Percentiles rank a stretch among this genome's conserved stretches.
phyloP scores from a whole-genome alignment of 2,113 vertebrate species.

The Pyrgilauda ruficollis region DNA sequence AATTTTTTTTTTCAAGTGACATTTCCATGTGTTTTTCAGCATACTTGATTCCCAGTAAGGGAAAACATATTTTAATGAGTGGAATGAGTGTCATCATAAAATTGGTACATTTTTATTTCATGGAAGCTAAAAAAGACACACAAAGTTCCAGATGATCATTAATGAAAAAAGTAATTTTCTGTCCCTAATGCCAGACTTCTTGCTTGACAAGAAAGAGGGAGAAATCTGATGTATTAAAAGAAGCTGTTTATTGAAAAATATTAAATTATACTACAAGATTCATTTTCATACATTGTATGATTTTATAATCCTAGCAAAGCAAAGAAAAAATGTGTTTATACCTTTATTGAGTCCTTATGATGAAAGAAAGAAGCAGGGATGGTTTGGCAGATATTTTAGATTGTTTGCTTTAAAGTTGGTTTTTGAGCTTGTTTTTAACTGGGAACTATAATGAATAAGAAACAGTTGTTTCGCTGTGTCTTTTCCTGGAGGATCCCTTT shows the following conservation, averaged over 20 bases:
- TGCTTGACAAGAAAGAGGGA: neutral
- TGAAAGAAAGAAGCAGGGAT: neutral
- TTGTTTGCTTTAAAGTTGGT: neutral
- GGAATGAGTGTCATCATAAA: neutral
- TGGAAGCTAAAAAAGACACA: neutral
- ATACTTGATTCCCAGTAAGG: neutral
- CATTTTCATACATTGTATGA: neutral
- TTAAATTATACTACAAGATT: neutral
- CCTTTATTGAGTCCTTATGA: neutral
- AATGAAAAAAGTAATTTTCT: neutral
- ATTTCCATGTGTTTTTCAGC: neutral
- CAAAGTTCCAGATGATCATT: neutral
- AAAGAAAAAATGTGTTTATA: neutral
- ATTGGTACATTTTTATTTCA: neutral
- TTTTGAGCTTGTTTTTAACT: constrained; percentile 21
- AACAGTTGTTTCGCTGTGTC: constrained; percentile 44
- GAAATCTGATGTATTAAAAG: neutral
- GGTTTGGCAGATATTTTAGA: constrained; percentile 24
- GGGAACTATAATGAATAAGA: constrained; percentile 44
- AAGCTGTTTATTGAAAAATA: neutral
- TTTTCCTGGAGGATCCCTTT: constrained; percentile 60
- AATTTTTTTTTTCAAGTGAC: neutral
- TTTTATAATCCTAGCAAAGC: neutral
- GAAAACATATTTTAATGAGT: neutral
- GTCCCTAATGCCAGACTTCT: neutral